These are phyloP conservation scores for Orius insidiosus DNA, from an alignment of 1,140 invertebrate species.

Conservation along the genomic window DNA sequence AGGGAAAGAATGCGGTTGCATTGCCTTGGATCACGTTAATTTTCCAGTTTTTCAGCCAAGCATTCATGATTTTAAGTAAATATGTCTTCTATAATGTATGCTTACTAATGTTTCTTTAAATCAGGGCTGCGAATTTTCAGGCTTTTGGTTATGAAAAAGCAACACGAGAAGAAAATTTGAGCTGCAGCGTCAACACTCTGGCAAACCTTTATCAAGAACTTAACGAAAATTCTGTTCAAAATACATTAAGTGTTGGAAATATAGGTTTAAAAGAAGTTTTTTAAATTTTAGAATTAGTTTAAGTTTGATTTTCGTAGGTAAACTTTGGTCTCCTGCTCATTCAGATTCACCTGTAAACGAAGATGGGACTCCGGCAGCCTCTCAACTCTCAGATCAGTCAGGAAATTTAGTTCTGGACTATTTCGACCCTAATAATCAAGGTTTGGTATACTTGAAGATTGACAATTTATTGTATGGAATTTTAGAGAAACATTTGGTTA, in stretches of 20 bases:
- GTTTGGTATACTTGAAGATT: not conserved
- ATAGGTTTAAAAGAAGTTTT: not conserved
- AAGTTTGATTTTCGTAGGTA: not conserved
- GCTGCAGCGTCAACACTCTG: not conserved
- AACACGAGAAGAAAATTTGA: not conserved
- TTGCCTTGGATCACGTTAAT: slow-evolving; percentile 43
- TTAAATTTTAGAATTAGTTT: not conserved
- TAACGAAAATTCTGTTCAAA: not conserved
- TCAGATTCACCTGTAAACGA: not conserved
- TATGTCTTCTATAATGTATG: not conserved
- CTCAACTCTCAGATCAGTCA: not conserved
- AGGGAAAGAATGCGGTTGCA: slow-evolving; percentile 55
- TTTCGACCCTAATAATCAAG: slow-evolving; percentile 8
- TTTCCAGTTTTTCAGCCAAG: slow-evolving; percentile 78
- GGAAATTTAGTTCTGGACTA: not conserved
- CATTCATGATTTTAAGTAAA: slow-evolving; percentile 37
- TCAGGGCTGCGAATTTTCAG: not conserved
- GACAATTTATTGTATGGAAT: not conserved
- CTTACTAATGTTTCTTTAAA: no score
- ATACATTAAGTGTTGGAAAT: no score
- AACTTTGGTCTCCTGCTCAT: not conserved
- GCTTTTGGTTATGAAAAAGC: not conserved
- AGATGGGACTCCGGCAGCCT: not conserved
- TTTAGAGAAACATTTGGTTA: slow-evolving; percentile 39
- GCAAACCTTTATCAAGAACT: no score